A percentile compares a stretch with the other conserved stretches of the same genome.
Evolutionary conservation across 2,888 invertebrate species (phyloP).

Genomic region (Drepana falcataria): DNA sequence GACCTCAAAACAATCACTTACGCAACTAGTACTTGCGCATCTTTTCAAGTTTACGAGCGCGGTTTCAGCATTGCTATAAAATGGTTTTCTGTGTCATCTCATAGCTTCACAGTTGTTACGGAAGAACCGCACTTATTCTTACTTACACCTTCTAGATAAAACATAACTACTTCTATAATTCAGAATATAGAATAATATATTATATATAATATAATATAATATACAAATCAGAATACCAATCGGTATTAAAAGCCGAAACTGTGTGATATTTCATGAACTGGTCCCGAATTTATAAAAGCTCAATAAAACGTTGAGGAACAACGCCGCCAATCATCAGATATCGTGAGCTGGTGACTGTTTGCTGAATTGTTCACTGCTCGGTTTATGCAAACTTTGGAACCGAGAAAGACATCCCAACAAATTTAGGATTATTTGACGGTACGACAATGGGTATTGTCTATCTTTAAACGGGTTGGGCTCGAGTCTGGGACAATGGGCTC

Average conservation of each 20-base stretch:
- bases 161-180: too few relatives aligned
- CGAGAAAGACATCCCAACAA: conserved; percentile 56
- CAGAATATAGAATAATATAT: too few relatives aligned
- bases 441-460: conserved; percentile 68
- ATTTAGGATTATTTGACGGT: conserved; percentile 61
- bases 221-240: neutral
- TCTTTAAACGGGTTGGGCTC: conserved; percentile 60
- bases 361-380: conserved; percentile 34
- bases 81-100: conserved; percentile 45
- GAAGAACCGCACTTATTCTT: conserved; percentile 40
- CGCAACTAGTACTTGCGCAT: conserved; percentile 33
- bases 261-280: neutral
- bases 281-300: neutral
- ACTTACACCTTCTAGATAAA: conserved; percentile 16
- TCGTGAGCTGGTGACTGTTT: conserved; percentile 7
- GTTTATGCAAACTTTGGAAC: conserved; percentile 44
- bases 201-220: conserved; percentile 1
- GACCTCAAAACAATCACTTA: conserved; percentile 29
- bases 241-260: neutral
- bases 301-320: neutral
- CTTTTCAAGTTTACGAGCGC: conserved; percentile 47
- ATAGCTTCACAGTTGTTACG: conserved; percentile 41
- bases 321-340: neutral
- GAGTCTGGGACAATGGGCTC: conserved; percentile 59
- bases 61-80: conserved; percentile 47